Base-by-base conservation (phyloP, 2,888 invertebrate species). In the Epistrophella euchroma region DNA sequence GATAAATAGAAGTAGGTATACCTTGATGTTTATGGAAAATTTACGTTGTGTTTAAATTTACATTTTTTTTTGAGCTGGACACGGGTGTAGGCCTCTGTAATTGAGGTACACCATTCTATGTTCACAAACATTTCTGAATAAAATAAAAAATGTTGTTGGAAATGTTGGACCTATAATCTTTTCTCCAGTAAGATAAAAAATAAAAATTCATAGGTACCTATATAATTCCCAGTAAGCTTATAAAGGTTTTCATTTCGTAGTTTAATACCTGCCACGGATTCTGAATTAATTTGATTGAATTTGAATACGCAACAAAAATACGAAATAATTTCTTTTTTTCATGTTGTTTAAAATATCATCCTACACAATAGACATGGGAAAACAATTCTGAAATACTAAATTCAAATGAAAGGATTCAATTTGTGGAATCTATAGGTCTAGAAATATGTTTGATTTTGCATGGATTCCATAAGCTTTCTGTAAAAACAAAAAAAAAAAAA, bases 11-110 rank as follows among this genome's bases (percentile, higher is more conserved):
- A n/a, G n/a, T n/a, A n/a, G n/a, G n/a, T n/a, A n/a, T n/a, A n/a
- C n/a, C n/a, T n/a, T n/a, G 25, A 47, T 37, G 13, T 50, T 50
- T 50, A 25, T 22, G 32, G 28, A 17, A n/a, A 43, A 17, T 6
- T 35, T 13, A 11, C 6, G 15, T 43, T 62, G 17, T 62, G 9
- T 45, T 45, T 47, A 56, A 32, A 15, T 64, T 45, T 19, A 19
- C 28, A 43, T 25, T 40, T 58, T 62, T 64, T 64, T 45, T 47
- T 17, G n/a, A n/a, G n/a, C 45, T 43, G 60, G 60, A 35, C 37
- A 37, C 13, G 15, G 25, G 60, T n/a, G 43, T 43, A n/a, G 3
- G 7, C n/a, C 7, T 1, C 4, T 15, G 43, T 43, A 43, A 40
- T 40, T 40, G 43, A 43, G n/a, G n/a, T 43, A n/a, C n/a, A n/a